Evolutionary conservation across 2,797 vertebrate genomes (phyloP).

Genomic region (Typhlichthys eigenmanni): DNA sequence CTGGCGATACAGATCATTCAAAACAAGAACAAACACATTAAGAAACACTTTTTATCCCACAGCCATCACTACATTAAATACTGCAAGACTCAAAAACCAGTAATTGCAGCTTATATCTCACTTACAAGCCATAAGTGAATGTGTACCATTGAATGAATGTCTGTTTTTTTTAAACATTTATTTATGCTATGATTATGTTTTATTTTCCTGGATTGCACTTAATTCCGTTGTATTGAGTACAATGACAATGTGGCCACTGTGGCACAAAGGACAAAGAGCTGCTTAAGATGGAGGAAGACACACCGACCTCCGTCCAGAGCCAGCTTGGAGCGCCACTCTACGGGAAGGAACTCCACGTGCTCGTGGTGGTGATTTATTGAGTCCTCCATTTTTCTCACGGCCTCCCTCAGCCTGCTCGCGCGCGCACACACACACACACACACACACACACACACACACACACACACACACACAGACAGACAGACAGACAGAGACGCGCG

Average conservation of each 20-base stretch:
- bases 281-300: background rate
- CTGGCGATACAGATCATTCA: background rate
- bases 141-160: no score
- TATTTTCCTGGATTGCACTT: no score
- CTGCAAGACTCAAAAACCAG: background rate
- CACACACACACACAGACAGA: conserved; percentile 4
- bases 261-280: no score
- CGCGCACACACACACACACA: conserved; percentile 6
- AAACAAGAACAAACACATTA: background rate
- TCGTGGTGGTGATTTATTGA: conserved; percentile 85
- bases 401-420: conserved; percentile 89
- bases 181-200: no score
- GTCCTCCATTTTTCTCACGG: conserved; percentile 95
- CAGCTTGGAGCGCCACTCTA: conserved; percentile 97
- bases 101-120: no score
- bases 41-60: no score
- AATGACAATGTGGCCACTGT: no score
- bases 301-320: conserved; percentile 91
- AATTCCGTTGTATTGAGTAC: no score
- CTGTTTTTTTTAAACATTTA: no score
- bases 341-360: conserved; percentile 96
- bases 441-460: conserved; percentile 1
- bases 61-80: no score
- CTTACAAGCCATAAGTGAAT: no score
- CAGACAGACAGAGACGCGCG: conserved; percentile 8